Evolutionary conservation across 2,797 vertebrate genomes (phyloP).

Genomic region (Danio aesculapii): DNA sequence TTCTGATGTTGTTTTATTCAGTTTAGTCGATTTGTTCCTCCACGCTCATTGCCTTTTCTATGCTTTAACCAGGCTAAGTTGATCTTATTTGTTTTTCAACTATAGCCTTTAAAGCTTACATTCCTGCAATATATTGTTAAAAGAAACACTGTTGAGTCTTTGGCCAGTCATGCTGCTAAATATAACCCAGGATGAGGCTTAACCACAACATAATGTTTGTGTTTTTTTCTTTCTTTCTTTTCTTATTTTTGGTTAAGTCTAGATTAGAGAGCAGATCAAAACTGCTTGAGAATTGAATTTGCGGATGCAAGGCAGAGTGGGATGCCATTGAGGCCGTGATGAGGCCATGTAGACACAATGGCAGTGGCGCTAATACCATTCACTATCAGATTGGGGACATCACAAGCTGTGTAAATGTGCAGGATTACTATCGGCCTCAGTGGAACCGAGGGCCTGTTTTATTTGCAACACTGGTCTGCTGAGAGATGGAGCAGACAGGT

Average conservation of each 20-base stretch:
- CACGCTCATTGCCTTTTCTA: background rate
- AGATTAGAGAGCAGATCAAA: background rate
- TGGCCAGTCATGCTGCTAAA: background rate
- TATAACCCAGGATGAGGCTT: background rate
- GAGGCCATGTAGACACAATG: conserved; percentile 13
- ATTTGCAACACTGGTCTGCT: conserved; percentile 38
- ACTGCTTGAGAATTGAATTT: conserved; percentile 4
- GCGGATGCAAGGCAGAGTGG: background rate
- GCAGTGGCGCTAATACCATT: conserved; percentile 1
- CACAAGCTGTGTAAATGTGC: conserved; percentile 31
- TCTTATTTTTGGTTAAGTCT: background rate
- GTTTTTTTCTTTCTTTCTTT: background rate
- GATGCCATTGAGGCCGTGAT: background rate
- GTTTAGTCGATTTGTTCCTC: background rate
- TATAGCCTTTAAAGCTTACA: background rate
- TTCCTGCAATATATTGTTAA: background rate
- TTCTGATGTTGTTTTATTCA: background rate
- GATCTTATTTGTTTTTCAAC: background rate
- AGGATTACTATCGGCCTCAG: conserved; percentile 37
- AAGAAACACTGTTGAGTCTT: conserved; percentile 7
- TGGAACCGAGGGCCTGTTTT: conserved; percentile 22
- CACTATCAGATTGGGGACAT: conserved; percentile 19
- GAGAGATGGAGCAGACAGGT: conserved; percentile 23
- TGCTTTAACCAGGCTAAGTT: background rate
- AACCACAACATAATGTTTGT: conserved; percentile 17